Evolutionary conservation across 1,140 invertebrate species (phyloP).

Genomic region (Dendroctonus valens): DNA sequence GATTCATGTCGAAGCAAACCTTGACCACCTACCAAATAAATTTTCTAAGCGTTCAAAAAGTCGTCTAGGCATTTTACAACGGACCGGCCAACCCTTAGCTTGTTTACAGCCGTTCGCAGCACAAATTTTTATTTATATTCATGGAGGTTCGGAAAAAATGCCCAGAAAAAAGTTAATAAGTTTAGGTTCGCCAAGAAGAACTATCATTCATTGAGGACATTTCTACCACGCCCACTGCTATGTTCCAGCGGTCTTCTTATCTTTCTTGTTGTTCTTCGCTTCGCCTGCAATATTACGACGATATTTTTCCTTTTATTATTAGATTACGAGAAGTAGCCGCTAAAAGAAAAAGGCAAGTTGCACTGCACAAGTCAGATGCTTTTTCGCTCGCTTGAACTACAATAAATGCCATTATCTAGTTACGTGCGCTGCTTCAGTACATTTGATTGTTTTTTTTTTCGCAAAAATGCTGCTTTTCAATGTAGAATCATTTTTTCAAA

Average conservation of each 20-base stretch:
- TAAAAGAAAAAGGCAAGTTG: neutral
- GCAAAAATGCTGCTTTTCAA: neutral
- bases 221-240: constrained; percentile 24
- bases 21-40: constrained; percentile 18
- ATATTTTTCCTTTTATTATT: constrained; percentile 2
- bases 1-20: neutral
- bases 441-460: neutral
- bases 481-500: neutral
- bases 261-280: constrained; percentile 6
- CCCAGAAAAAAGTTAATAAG: constrained; percentile 32
- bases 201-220: constrained; percentile 36
- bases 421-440: neutral
- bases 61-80: constrained; percentile 30
- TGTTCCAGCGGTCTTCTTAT: constrained; percentile 11
- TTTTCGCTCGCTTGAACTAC: neutral
- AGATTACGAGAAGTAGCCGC: neutral
- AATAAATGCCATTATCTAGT: neutral
- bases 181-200: constrained; percentile 31
- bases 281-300: neutral
- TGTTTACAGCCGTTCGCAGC: constrained; percentile 23
- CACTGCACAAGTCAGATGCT: neutral
- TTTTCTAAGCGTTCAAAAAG: constrained; percentile 23
- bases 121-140: constrained; percentile 36
- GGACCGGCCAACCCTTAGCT: constrained; percentile 28
- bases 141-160: constrained; percentile 25